Conservation (phyloP, 2,797 vertebrate species). For the Furcifer pardalis region DNA sequence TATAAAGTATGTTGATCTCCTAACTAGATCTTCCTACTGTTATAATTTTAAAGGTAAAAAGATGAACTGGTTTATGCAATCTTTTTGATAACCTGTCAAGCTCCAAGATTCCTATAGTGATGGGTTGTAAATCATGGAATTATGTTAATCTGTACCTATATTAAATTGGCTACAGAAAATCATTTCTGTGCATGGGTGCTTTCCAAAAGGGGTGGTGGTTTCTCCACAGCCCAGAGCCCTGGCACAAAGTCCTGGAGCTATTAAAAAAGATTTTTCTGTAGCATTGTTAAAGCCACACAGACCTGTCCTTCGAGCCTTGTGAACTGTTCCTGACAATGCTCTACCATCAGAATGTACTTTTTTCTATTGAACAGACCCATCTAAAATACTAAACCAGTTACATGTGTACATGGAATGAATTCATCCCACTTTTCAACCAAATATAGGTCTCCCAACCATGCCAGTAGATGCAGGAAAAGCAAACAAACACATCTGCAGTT, state of each 20-base stretch:
- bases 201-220: background rate
- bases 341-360: too few relatives aligned
- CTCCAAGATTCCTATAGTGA: background rate
- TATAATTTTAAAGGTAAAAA: background rate
- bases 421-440: background rate
- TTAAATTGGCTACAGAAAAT: background rate
- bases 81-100: background rate
- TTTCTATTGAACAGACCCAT: background rate
- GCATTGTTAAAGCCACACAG: background rate
- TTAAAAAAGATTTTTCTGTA: background rate
- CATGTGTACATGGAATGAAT: background rate
- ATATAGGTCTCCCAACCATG: background rate
- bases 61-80: background rate
- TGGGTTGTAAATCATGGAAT: background rate
- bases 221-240: background rate
- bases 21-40: background rate
- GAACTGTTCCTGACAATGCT: too few relatives aligned
- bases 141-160: background rate
- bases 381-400: background rate
- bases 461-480: background rate
- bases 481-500: background rate
- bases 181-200: background rate
- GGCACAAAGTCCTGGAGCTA: background rate
- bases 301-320: background rate
- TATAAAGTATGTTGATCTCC: background rate